phyloP scores from a whole-genome alignment of 2,888 invertebrate species.

The Himalopsyche kuldschensis region DNA sequence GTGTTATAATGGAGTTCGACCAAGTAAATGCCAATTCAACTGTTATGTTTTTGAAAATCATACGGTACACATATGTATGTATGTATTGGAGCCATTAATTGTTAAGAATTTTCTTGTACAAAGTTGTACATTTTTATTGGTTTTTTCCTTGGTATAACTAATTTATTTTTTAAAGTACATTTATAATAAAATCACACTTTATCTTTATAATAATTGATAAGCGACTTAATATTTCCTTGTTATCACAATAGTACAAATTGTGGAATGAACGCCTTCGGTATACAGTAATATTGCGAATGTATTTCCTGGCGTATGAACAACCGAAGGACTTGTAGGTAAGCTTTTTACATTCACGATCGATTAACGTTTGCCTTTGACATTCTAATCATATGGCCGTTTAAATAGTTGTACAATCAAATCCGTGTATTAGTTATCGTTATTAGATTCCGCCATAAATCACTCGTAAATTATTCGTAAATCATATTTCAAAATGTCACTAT shows the following conservation, averaged over 20 bases:
- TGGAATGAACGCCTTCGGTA: background rate
- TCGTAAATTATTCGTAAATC: background rate
- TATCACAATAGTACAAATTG: background rate
- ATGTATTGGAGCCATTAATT: too few relatives aligned
- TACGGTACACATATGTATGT: too few relatives aligned
- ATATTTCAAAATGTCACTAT: background rate
- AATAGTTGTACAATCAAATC: background rate
- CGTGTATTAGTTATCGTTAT: background rate
- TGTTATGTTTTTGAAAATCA: too few relatives aligned
- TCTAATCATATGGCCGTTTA: background rate
- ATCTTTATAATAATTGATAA: background rate
- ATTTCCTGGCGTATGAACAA: background rate
- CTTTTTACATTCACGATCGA: background rate
- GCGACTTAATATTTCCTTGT: background rate
- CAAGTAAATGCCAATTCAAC: too few relatives aligned
- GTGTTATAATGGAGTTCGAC: too few relatives aligned
- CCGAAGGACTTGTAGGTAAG: background rate
- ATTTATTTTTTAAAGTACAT: too few relatives aligned
- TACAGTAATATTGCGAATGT: background rate
- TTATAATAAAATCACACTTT: too few relatives aligned
- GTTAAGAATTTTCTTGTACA: too few relatives aligned
- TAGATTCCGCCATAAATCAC: background rate
- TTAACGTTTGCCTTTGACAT: background rate
- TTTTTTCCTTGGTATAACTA: too few relatives aligned
- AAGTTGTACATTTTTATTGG: too few relatives aligned